Conservation (phyloP, 2,888 invertebrate species). For the Lycophotia porphyrea region DNA sequence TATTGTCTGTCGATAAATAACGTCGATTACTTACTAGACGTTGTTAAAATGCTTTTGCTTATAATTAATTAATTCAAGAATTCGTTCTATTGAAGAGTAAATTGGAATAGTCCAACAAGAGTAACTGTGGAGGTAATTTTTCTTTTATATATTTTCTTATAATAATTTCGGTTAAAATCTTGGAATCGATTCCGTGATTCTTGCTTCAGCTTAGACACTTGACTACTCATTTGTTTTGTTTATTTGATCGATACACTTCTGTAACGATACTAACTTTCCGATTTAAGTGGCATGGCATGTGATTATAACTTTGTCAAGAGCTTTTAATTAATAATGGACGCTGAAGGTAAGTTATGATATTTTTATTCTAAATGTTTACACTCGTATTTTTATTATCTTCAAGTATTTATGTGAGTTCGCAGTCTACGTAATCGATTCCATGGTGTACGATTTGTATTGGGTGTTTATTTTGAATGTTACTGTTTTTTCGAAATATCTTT, state of each 20-base stretch:
- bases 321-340: constrained; percentile 66
- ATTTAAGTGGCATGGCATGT: constrained; percentile 83
- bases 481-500: constrained; percentile 47
- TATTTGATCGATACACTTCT: constrained; percentile 62
- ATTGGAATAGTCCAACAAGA: constrained; percentile 17
- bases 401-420: constrained; percentile 63
- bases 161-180: constrained; percentile 70
- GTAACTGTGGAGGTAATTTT: constrained; percentile 37
- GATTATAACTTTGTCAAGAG: constrained; percentile 65
- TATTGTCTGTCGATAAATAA: constrained; percentile 52
- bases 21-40: constrained; percentile 39
- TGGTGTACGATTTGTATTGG: constrained; percentile 74
- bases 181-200: constrained; percentile 88
- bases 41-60: constrained; percentile 62
- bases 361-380: constrained; percentile 67
- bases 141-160: constrained; percentile 59
- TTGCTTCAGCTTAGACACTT: constrained; percentile 71
- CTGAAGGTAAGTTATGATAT: constrained; percentile 83
- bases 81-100: constrained; percentile 34
- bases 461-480: constrained; percentile 73
- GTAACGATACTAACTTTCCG: constrained; percentile 56
- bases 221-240: constrained; percentile 63
- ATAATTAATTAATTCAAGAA: constrained; percentile 28
- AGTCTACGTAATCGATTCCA: constrained; percentile 87
- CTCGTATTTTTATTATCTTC: constrained; percentile 63